These are phyloP conservation scores for Lysiphlebus fabarum DNA, from an alignment of 1,140 invertebrate genomes.

Conservation along the genomic window DNA sequence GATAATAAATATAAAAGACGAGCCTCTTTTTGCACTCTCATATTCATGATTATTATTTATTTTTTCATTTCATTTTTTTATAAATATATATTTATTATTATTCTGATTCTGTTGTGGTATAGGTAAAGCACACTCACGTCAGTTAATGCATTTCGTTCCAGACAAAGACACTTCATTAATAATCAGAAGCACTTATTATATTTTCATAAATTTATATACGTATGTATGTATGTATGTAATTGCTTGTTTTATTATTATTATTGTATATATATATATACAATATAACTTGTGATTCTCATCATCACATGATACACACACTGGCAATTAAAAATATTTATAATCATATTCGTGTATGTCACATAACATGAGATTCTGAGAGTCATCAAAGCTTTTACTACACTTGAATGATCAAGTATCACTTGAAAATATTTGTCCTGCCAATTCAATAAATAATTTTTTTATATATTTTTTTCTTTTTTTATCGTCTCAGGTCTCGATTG, in stretches of 20 bases:
- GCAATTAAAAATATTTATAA: not conserved
- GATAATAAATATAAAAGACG: slow-evolving; percentile 36
- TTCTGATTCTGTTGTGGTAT: not conserved
- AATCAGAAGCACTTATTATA: slow-evolving; percentile 41
- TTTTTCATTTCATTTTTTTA: not conserved
- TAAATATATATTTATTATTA: not conserved
- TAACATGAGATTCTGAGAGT: not conserved
- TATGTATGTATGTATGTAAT: no score
- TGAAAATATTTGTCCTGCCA: not conserved
- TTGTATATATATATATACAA: not conserved
- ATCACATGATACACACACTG: not conserved
- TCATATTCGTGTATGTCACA: no score
- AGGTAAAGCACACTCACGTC: slow-evolving; percentile 6
- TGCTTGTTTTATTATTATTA: not conserved
- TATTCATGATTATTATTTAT: not conserved
- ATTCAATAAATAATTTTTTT: not conserved
- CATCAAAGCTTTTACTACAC: slow-evolving; percentile 10
- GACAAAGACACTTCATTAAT: slow-evolving; percentile 47
- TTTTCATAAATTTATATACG: slow-evolving; percentile 24
- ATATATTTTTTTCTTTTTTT: not conserved
- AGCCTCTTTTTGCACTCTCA: not conserved
- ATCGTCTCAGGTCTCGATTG: slow-evolving; percentile 1
- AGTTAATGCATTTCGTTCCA: slow-evolving; percentile 40
- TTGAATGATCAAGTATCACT: slow-evolving; percentile 11
- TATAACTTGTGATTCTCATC: not conserved